Percentiles rank a stretch among this genome's conserved stretches.
Evolutionary conservation across 2,113 vertebrate genomes (phyloP).

Genomic region (Rhabdornis inornatus): DNA sequence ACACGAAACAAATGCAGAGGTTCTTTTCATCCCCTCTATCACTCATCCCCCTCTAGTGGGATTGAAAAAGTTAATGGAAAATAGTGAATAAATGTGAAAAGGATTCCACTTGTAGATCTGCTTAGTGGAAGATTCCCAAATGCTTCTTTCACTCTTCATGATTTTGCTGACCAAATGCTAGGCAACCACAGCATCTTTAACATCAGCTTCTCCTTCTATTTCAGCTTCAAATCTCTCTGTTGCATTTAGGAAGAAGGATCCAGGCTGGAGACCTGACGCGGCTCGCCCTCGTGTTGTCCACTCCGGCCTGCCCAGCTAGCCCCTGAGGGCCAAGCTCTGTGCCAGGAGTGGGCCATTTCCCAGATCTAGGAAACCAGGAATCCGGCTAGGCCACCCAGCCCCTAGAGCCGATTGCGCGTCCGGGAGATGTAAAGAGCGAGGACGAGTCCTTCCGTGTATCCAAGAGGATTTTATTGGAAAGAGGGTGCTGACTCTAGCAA

Average conservation of each 20-base stretch:
- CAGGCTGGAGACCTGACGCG: background rate
- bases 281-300: no score
- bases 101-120: background rate
- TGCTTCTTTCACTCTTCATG: background rate
- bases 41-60: background rate
- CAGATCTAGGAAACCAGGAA: no score
- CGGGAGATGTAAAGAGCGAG: no score
- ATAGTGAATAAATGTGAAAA: background rate
- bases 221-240: background rate
- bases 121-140: background rate
- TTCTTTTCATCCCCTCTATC: background rate
- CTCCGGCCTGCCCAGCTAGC: no score
- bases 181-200: background rate
- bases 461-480: no score
- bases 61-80: background rate
- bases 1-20: background rate
- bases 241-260: background rate
- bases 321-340: no score
- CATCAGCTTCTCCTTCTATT: background rate
- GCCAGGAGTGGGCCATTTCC: no score
- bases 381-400: no score
- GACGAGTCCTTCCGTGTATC: no score
- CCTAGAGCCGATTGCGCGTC: no score
- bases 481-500: no score
- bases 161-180: background rate